Base-by-base conservation (phyloP, 2,113 vertebrate genomes). In the Meleagris gallopavo region DNA sequence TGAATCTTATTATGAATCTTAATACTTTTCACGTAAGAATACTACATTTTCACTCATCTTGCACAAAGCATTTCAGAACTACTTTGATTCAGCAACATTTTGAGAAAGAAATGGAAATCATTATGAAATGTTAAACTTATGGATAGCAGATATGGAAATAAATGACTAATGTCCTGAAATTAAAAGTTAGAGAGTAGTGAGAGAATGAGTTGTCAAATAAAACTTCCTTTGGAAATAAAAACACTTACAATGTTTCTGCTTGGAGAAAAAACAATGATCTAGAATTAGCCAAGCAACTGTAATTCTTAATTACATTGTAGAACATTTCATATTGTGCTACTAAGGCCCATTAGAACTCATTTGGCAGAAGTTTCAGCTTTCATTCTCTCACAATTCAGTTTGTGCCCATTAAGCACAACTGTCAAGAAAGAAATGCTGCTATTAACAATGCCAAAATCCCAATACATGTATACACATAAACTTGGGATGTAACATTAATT, bases 281-380 rank as follows among this genome's bases (percentile, higher is more conserved):
- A 86, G 52, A 97, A 83, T 21, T 43, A 86, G n/a, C 70, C 78
- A 95, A 95, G 43, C 41, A 90, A 83, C 40, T 86, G 45, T 85
- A 94, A 93, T 93, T 97, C 92, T 96, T 96, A 96, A 94, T 94
- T 95, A 93, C 32, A 74, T 32, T 92, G 74, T 77, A 86, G 38
- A 77, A 34, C n/a, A 79, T 96, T 92, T 83, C 34, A 67, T 87
- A 30, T 85, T 95, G 30, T 82, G 93, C 74, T 96, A 30, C 38
- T 94, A 89, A 92, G 71, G n/a, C 75, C 40, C 83, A 73, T 91
- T 90, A 96, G 62, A 83, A 82, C 17, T 95, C 83, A 95, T 88
- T 95, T 96, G 94, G 43, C 43, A 93, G 41, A 58, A 96, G 58
- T 92, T 83, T 95, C 85, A 88, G 19, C 34, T 78, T 95, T 43